Conservation (phyloP, 2,888 invertebrate species). For the Drosophila prostipennis region DNA sequence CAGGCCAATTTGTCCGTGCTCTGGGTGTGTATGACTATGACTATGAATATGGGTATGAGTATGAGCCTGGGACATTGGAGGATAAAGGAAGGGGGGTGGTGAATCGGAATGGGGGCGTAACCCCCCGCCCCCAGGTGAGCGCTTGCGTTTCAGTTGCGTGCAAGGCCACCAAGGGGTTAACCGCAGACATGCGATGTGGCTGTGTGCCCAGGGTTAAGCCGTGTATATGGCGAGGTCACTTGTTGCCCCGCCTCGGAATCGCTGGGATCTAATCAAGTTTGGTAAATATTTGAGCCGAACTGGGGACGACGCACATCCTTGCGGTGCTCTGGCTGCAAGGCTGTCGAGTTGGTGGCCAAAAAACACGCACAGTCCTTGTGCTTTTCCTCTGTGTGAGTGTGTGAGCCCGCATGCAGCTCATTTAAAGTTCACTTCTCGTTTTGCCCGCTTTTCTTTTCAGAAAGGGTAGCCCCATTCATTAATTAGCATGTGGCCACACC, state of each 20-base stretch:
- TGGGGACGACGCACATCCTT: constrained; percentile 20
- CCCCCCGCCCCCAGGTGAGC: constrained; percentile 4
- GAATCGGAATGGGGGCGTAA: not conserved
- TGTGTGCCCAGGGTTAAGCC: constrained; percentile 25
- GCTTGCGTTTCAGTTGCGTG: constrained; percentile 32
- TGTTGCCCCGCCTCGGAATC: constrained; percentile 37
- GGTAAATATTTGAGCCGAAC: constrained; percentile 35
- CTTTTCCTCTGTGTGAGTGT: not conserved
- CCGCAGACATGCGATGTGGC: constrained; percentile 42
- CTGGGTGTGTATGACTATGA: not conserved
- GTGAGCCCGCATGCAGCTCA: constrained; percentile 61
- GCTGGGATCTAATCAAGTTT: constrained; percentile 43
- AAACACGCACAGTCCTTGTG: constrained; percentile 22
- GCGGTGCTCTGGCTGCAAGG: constrained; percentile 17
- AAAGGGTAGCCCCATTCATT: constrained; percentile 58
- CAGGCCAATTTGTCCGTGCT: constrained; percentile 11
- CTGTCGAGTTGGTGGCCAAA: constrained; percentile 10
- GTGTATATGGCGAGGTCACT: constrained; percentile 28
- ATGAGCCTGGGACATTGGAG: constrained; percentile 4
- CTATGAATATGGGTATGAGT: not conserved
- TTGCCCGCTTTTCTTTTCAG: not conserved
- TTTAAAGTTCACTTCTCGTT: constrained; percentile 26
- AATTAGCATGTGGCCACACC: constrained; percentile 77
- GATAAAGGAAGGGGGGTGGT: too few species aligned
- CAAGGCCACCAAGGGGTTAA: constrained; percentile 36